Percentiles rank a stretch among this genome's conserved stretches.
phyloP scores from a whole-genome alignment of 2,888 invertebrate genomes.

The Coenonympha arcania region DNA sequence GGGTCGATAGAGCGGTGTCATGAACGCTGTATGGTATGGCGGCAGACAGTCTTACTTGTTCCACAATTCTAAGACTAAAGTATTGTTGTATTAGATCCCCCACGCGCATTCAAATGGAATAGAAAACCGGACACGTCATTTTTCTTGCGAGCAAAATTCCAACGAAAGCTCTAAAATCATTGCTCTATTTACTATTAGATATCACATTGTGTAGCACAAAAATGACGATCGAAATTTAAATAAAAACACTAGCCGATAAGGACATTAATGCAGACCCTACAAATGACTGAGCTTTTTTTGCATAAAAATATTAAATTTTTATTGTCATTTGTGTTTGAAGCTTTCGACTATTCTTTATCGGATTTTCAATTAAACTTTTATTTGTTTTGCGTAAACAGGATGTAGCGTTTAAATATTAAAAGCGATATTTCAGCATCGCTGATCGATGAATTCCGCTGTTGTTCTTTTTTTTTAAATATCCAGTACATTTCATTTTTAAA shows the following conservation, averaged over 20 bases:
- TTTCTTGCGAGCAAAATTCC: too few relatives aligned
- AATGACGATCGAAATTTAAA: neutral
- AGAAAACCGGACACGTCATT: neutral
- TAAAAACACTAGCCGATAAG: neutral
- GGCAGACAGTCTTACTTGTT: conserved; percentile 67
- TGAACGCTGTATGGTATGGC: conserved; percentile 56
- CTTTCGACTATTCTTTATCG: too few relatives aligned
- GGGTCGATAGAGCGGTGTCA: conserved; percentile 68
- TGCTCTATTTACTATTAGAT: neutral
- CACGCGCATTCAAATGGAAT: conserved; percentile 11
- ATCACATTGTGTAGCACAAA: neutral
- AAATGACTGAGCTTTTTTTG: too few relatives aligned
- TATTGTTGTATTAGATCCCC: conserved; percentile 28
- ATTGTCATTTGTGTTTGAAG: too few relatives aligned
- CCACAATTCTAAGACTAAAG: conserved; percentile 49
- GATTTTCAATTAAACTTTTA: too few relatives aligned
- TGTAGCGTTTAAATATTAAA: too few relatives aligned
- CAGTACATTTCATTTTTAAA: too few relatives aligned
- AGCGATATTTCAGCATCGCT: too few relatives aligned
- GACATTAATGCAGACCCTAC: neutral
- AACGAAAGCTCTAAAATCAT: neutral
- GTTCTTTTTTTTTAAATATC: too few relatives aligned
- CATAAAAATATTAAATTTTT: too few relatives aligned
- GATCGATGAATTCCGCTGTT: too few relatives aligned
- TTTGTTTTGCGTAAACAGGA: too few relatives aligned